A percentile compares a stretch with the other conserved stretches of the same genome.
Evolutionary conservation across 2,113 vertebrate species (phyloP).

Genomic region (Macquaria australasica): DNA sequence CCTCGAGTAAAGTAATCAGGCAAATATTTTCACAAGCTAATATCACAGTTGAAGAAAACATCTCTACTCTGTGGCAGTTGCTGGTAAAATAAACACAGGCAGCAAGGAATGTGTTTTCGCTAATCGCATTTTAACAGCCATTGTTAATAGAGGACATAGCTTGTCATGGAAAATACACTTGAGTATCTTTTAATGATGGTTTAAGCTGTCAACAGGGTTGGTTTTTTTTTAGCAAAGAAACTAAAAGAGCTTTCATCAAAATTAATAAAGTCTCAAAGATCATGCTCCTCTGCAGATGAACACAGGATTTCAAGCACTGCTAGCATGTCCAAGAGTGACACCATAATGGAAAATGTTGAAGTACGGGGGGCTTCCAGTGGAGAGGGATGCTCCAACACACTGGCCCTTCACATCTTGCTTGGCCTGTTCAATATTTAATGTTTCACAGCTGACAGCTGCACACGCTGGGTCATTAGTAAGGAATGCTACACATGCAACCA

Average conservation of each 20-base stretch:
- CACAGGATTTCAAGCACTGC: conserved; percentile 41
- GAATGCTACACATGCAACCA: conserved; percentile 83
- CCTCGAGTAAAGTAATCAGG: conserved; percentile 59
- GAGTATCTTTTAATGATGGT: conserved; percentile 37
- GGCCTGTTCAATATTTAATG: conserved; percentile 83
- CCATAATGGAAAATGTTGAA: conserved; percentile 67
- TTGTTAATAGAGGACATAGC: conserved; percentile 32
- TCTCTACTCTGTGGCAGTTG: conserved; percentile 17
- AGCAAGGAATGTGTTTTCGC: conserved; percentile 36
- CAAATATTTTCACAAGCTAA: conserved; percentile 65
- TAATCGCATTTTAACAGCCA: conserved; percentile 60
- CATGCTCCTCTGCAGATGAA: conserved; percentile 45
- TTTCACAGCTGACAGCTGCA: conserved; percentile 84
- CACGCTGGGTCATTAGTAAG: conserved; percentile 83
- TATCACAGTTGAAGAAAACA: conserved; percentile 44
- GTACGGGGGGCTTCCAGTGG: conserved; percentile 47
- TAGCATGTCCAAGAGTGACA: conserved; percentile 64
- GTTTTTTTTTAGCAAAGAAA: conserved; percentile 4
- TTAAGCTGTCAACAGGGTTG: conserved; percentile 29
- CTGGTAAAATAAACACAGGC: conserved; percentile 56
- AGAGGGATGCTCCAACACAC: conserved; percentile 70
- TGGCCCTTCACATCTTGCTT: conserved; percentile 74
- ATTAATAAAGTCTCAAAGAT: conserved; percentile 47
- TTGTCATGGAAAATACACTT: conserved; percentile 34
- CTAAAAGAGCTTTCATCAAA: conserved; percentile 38